Base-by-base conservation (phyloP, 2,113 vertebrate genomes). In the Azemiops feae region DNA sequence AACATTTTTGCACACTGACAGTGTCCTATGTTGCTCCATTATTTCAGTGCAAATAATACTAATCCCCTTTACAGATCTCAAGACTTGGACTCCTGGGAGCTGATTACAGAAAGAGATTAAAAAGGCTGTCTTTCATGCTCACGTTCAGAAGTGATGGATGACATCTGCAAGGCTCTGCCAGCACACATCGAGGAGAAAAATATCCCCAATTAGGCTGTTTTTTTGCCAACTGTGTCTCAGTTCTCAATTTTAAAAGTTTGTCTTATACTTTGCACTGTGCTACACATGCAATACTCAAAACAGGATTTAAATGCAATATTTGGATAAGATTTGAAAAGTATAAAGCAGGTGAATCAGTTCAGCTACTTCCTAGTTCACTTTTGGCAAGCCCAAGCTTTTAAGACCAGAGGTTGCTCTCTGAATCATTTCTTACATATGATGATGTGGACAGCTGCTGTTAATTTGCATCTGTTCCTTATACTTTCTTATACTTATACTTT, bases 71-170 rank as follows among this genome's bases (percentile, higher is more conserved):
- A 96, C 89, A 96, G 55, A 87, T 96, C 95, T 97, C 96, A 96
- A 93, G 94, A 91, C 57, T 93, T 58, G 10, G 92, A 93, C 96
- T 96, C 94, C 0, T 94, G 94, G 96, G 96, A 97, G 94, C 95
- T 97, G 97, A 97, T 97, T 97, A 97, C 92, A 94, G 92, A 92
- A 91, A 93, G 96, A 97, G 94, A 96, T 97, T 95, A 95, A 97
- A 97, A 96, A 95, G 94, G 87, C 95, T 96, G 93, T 97, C 96
- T 96, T 95, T 95, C 94, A 95, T 95, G 96, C 74, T 96, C 93
- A 93, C 94, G 96, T 95, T 97, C 96, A 94, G 94, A 96, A 92
- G 93, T 95, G 94, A 94, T 92, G 93, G 94, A 95, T 94, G 94
- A 95, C 92, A 97, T 95, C 94, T 96, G 95, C 45, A 93, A 91